These are phyloP conservation scores for Danaus plexippus DNA, from an alignment of 1,140 invertebrate genomes.

Conservation along the genomic window DNA sequence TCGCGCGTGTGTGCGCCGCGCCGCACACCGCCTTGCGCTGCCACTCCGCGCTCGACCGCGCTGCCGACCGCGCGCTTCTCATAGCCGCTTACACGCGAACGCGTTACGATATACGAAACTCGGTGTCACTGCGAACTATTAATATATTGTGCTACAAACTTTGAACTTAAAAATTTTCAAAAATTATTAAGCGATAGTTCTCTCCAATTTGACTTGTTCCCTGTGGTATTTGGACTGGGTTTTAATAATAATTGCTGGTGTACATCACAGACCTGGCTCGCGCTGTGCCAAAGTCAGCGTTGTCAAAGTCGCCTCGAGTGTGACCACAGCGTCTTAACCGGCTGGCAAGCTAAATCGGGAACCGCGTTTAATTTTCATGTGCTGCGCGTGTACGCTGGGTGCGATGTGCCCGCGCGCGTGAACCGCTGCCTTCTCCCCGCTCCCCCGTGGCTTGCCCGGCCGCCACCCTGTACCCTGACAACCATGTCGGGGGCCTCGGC, in stretches of 20 bases:
- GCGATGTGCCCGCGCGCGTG: slow-evolving; percentile 65
- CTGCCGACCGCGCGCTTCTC: slow-evolving; percentile 55
- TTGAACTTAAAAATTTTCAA: no score
- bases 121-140: slow-evolving; percentile 28
- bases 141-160: slow-evolving; percentile 18
- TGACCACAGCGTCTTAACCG: slow-evolving; percentile 40
- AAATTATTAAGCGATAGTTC: no score
- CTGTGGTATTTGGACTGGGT: slow-evolving; percentile 34
- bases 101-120: slow-evolving; percentile 41
- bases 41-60: slow-evolving; percentile 66
- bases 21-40: slow-evolving; percentile 45
- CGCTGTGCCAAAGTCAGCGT: no score
- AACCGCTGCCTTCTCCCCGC: slow-evolving; percentile 47
- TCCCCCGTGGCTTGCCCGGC: slow-evolving; percentile 84
- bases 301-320: slow-evolving; percentile 20
- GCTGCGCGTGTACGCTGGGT: slow-evolving; percentile 63
- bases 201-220: slow-evolving; percentile 4
- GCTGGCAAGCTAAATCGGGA: slow-evolving; percentile 61
- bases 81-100: slow-evolving; percentile 17
- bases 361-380: slow-evolving; percentile 68
- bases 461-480: slow-evolving; percentile 84
- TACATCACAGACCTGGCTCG: no score
- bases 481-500: slow-evolving; percentile 81
- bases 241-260: slow-evolving; percentile 20
- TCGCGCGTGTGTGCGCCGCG: slow-evolving; percentile 53